Base-by-base conservation (phyloP, 2,888 invertebrate genomes). In the Sinotaia quadrata region DNA sequence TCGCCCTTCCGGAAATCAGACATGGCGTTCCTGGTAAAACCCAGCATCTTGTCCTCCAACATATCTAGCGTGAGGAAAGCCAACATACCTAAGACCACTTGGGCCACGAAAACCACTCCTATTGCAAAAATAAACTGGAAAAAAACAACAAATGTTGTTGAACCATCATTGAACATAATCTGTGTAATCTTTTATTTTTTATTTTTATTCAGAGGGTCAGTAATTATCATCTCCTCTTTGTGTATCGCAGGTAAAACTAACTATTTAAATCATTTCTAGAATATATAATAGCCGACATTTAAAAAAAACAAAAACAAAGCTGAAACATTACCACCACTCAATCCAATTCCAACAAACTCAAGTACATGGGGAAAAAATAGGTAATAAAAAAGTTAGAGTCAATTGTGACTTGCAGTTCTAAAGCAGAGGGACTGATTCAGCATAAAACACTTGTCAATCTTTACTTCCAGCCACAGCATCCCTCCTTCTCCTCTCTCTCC, bases 11-110 rank as follows among this genome's bases (percentile, higher is more conserved):
- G 21, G 68, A 77, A 80, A 41, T 67, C 59, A 27, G 61, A 58
- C 21, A 80, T 67, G 27, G 78, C 73, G 18, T 62, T 29, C 27
- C 61, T 67, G 68, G 77, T 59, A 67, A 75, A 72, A 47, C 52
- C 29, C 63, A 74, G 33, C 68, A 79, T 70, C 10, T 57, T 61
- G 8, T n/a, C 57, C 58, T 75, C 68, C 33, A 80, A 67, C 24
- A 63, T 71, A 36, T 78, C 81, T 69, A 81, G 67, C 41, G 78
- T 56, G 37, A 78, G 75, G 54, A 81, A 78, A 49, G 76, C 77
- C 27, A 81, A 60, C 15, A 76, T 67, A 4, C 75, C 79, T 21
- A 75, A 68, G 12, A 76, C 68, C 52, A 79, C 56, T 52, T 81
- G 78, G 47, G 76, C 59, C 29, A 79, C 57, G 69, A 81, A 78